phyloP scores from a whole-genome alignment of 2,888 invertebrate genomes.

The Hylaea fasciaria region DNA sequence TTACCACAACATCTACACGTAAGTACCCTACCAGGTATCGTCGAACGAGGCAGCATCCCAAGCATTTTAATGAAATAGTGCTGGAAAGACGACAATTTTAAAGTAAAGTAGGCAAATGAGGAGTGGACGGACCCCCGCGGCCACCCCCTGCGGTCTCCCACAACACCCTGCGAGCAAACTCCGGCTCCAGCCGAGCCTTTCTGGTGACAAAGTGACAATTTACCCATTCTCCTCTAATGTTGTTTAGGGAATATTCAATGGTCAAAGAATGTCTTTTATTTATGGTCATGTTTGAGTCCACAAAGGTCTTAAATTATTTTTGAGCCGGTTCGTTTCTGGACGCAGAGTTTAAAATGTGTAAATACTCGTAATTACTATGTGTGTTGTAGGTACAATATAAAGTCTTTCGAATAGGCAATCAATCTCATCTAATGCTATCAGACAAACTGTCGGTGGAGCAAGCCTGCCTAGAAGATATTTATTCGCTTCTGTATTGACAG shows the following conservation, averaged over 20 bases:
- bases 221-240: conserved; percentile 80
- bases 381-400: too few relatives aligned
- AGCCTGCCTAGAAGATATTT: too few relatives aligned
- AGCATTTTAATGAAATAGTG: conserved; percentile 24
- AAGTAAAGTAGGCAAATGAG: conserved; percentile 61
- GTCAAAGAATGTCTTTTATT: conserved; percentile 75
- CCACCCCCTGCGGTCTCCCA: conserved; percentile 57
- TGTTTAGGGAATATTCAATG: conserved; percentile 78
- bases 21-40: conserved; percentile 4
- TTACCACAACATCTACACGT: background rate
- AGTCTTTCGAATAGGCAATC: too few relatives aligned
- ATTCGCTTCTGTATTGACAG: too few relatives aligned
- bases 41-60: conserved; percentile 16
- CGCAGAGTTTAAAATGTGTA: conserved; percentile 15
- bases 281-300: conserved; percentile 74
- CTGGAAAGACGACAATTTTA: conserved; percentile 33
- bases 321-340: conserved; percentile 79
- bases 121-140: conserved; percentile 47
- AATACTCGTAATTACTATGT: too few relatives aligned
- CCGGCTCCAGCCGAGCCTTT: conserved; percentile 61
- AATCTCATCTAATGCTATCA: too few relatives aligned
- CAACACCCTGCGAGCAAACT: conserved; percentile 57
- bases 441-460: too few relatives aligned
- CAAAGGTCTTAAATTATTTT: conserved; percentile 69
- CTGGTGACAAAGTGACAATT: conserved; percentile 80